Evolutionary conservation across 2,797 vertebrate genomes (phyloP), one percentile per base, ranked within the genome.

Genomic region (Onychomys arenicola): DNA sequence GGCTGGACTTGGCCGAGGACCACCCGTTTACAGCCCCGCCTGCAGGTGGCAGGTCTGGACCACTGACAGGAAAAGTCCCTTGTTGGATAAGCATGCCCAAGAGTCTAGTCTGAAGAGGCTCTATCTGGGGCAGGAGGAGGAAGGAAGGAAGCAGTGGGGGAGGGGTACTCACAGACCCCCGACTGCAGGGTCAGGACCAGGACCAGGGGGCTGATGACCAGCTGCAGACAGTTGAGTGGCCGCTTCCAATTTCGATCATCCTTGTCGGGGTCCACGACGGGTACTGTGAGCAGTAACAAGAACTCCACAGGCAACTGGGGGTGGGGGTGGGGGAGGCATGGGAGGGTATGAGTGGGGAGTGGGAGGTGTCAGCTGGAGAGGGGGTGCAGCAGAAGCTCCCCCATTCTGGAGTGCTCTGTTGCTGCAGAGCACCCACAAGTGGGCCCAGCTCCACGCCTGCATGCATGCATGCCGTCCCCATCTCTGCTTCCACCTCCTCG

Each of bases 191-290:
- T 97, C 76, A 99, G 98, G 91, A 99, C 0, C 32, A 99, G 99
- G 95, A 99, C 97, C 94, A 99, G 76, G 2, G 99, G 99, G 93
- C 99, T 99, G 27, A 99, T 99, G 94, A 99, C 75, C 43, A 99
- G 73, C 23, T 99, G 99, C 76, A 99, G 98, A 94, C 99, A 99
- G 98, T 99, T 99, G 61, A 99, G 98, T 6, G 99, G 99, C 12
- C 99, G 99, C 82, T 99, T 99, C 99, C 99, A 99, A 98, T 99
- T 99, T 96, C 96, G 98, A 95, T 99, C 99, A 0, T 99, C 99
- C 98, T 99, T 99, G 98, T 99, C 99, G 0, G 99, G 99, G 97
- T 99, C 99, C 82, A 99, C 99, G 0, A 99, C 97, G 0, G 99
- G 99, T 43, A 99, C 98, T 0, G 99, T 99, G 96, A 99, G 98